Evolutionary conservation across 2,888 invertebrate genomes (phyloP), one percentile per base, ranked within the genome.

Genomic region (Yponomeuta cagnagella): DNA sequence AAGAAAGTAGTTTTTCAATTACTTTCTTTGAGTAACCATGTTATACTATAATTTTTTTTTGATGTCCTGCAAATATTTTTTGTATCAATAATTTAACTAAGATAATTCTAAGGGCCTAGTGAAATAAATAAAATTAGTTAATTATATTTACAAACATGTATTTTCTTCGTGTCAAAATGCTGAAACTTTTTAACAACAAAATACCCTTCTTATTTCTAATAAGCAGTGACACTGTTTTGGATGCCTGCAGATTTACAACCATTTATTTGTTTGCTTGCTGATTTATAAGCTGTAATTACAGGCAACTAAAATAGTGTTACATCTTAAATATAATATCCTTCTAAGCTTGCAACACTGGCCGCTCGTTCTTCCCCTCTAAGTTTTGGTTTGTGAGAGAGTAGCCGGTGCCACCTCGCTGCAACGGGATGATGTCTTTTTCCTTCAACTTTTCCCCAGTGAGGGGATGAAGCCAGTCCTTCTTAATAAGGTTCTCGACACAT

Each of bases 401-500:
- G 15, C 99, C 99, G 23, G 98, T 98, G 63, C 99, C 99, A 78
- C 99, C 99, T 87, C 98, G 94, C 85, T 99, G 97, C 79, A 99
- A 86, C 6, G 94, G 93, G 80, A 99, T 98, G 48, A 99, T 97
- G 82, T 99, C 99, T 77, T 95, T 96, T 74, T 98, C 98, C 70
- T 94, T 95, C 8, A 98, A 83, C 82, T 96, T 96, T 73, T 96
- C 94, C 71, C 95, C 95, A 70, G 97, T 98, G 33, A 98, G 93
- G 0, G 99, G 99, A 90, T 99, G 98, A 33, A 97, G 92, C 98
- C 98, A 98, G 84, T 99, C 99, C 79, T 97, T 98, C 80, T 96
- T 98, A 71, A 99, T 97, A 23, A 99, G 93, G 82, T 98, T 98
- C 79, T 99, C 98, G 5, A 98, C 95, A 89, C 98, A 99, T 83